Evolutionary conservation across 2,797 vertebrate species (phyloP), one percentile per base, ranked within the genome.

Genomic region (Karalla daura): DNA sequence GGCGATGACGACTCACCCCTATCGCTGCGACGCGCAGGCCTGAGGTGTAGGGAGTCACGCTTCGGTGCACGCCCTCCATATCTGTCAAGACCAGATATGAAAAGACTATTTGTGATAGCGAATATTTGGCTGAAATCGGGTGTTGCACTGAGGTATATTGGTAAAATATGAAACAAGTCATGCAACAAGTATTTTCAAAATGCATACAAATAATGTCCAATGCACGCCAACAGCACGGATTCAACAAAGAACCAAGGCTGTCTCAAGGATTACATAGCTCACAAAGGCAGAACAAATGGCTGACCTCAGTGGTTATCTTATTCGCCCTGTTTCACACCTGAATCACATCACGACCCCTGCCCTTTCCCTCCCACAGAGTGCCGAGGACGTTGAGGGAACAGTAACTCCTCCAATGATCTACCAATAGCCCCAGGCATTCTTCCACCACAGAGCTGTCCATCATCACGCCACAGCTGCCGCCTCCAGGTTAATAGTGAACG

Each of bases 31-130:
- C 64, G 63, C 67, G 32, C 70, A 73, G 76, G 51, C 47, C 71
- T 70, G 72, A 77, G 76, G 55, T 74, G 71, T 53, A 63, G 75
- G 64, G 74, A 80, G 80, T 85, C 68, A 54, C 70, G 81, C 88
- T 72, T 84, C 77, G 88, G 87, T 85, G 77, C 39, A 51, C 67
- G 55, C 69, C 84, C 81, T 74, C 40, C 37, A 54, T 70, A 87
- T 87, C 76, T 78, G 87, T 84, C 82, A 87, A 66, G 78, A 72
- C 37, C 69, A 71, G 62, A 90, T 82, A 85, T 83, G 79, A 87
- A 78, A 86, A 74, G 72, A 69, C 70, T 73, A 61, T 66, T 66
- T 70, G 76, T 62, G 60, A 81, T 87, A 76, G 64, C 49, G 74
- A 72, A 70, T 58, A 70, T 71, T 85, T 67, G 55, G 60, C 32